These are phyloP conservation scores for Bombyx huttoni DNA, from an alignment of 2,888 invertebrate species.

Conservation along the genomic window DNA sequence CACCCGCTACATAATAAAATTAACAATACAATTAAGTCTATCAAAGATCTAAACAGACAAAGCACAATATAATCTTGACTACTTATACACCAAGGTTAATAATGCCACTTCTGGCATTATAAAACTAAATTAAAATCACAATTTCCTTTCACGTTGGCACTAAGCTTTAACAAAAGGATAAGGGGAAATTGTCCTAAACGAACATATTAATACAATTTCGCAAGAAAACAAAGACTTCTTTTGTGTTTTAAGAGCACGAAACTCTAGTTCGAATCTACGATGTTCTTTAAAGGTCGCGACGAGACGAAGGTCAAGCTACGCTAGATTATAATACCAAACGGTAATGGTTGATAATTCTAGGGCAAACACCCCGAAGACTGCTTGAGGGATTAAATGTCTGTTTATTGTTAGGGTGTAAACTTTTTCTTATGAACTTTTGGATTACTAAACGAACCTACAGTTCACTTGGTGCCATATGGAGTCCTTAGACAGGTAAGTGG, in stretches of 20 bases:
- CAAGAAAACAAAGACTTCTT: background rate
- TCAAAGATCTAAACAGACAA: too few relatives aligned
- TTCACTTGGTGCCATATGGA: too few relatives aligned
- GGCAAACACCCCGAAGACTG: background rate
- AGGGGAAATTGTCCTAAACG: background rate
- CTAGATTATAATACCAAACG: background rate
- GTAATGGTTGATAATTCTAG: background rate
- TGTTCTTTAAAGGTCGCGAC: background rate
- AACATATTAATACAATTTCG: background rate
- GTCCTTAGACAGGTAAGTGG: too few relatives aligned
- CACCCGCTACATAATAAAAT: too few relatives aligned
- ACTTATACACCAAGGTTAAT: too few relatives aligned
- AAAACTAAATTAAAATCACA: too few relatives aligned
- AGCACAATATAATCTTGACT: too few relatives aligned
- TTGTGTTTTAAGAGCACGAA: background rate
- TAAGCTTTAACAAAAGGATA: background rate
- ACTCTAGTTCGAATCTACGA: background rate
- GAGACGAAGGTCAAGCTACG: background rate
- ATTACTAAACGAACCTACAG: too few relatives aligned
- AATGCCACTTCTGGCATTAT: too few relatives aligned
- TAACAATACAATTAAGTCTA: too few relatives aligned
- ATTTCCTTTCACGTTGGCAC: background rate
- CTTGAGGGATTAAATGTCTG: background rate
- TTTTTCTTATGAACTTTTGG: too few relatives aligned
- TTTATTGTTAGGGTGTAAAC: too few relatives aligned